A percentile compares a stretch with the other conserved stretches of the same genome.
phyloP scores from a whole-genome alignment of 2,888 invertebrate genomes.

The Protophormia terraenovae region DNA sequence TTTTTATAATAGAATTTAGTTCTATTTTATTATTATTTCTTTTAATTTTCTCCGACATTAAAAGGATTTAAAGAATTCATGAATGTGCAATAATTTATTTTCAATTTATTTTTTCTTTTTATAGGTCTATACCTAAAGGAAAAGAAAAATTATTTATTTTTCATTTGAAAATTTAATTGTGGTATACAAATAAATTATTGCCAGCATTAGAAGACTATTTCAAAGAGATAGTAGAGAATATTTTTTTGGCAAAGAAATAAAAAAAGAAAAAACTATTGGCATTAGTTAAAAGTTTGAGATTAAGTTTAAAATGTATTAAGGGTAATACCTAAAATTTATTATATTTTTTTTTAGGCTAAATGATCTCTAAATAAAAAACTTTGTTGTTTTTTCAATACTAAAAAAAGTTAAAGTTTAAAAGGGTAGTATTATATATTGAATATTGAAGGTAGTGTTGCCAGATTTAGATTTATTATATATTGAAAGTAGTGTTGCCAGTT shows the following conservation, averaged over 20 bases:
- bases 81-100: slow-evolving; percentile 30
- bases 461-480: too few relatives aligned
- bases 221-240: not conserved
- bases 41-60: not conserved
- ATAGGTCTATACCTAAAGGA: not conserved
- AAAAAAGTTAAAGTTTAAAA: too few relatives aligned
- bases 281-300: not conserved
- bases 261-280: not conserved
- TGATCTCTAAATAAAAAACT: too few relatives aligned
- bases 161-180: slow-evolving; percentile 44
- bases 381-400: too few relatives aligned
- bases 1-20: slow-evolving; percentile 6
- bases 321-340: not conserved
- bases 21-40: slow-evolving; percentile 1
- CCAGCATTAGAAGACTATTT: not conserved
- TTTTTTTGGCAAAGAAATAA: slow-evolving; percentile 1
- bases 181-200: slow-evolving; percentile 45
- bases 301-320: not conserved
- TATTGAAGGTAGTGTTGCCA: too few relatives aligned
- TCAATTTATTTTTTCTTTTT: not conserved
- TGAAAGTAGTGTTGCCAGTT: too few relatives aligned
- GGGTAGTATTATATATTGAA: too few relatives aligned
- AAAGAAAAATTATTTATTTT: slow-evolving; percentile 23
- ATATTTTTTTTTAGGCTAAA: too few relatives aligned
- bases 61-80: slow-evolving; percentile 35